These are phyloP conservation scores for Pandion haliaetus DNA, from an alignment of 2,113 vertebrate genomes.

Conservation along the genomic window DNA sequence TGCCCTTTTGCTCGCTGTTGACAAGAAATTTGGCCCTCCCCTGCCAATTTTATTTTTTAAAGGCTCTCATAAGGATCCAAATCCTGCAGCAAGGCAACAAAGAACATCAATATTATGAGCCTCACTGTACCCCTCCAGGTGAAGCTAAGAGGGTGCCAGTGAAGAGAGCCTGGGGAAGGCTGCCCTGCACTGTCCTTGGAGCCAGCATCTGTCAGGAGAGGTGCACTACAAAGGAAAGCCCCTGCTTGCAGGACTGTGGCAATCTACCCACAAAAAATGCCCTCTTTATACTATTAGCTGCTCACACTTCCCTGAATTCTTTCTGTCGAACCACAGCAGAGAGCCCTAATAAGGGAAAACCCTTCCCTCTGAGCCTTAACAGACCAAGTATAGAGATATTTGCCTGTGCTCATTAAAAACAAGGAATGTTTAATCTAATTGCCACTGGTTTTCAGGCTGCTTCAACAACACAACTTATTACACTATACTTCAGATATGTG, in stretches of 20 bases:
- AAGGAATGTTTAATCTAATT: background rate
- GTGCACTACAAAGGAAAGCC: background rate
- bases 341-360: background rate
- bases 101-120: background rate
- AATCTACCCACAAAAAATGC: background rate
- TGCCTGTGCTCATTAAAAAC: background rate
- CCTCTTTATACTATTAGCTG: background rate
- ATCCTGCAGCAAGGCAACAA: background rate
- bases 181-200: background rate
- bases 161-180: background rate
- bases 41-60: background rate
- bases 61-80: background rate
- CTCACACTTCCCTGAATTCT: background rate
- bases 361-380: background rate
- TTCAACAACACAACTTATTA: background rate
- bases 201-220: background rate
- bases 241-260: background rate
- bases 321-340: background rate
- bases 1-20: background rate
- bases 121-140: background rate
- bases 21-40: background rate
- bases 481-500: background rate
- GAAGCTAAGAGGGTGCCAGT: background rate
- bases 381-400: background rate
- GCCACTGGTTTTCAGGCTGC: background rate